These are phyloP conservation scores for Melanotaenia parkinsoni DNA, from an alignment of 2,797 vertebrate genomes.

Conservation along the genomic window DNA sequence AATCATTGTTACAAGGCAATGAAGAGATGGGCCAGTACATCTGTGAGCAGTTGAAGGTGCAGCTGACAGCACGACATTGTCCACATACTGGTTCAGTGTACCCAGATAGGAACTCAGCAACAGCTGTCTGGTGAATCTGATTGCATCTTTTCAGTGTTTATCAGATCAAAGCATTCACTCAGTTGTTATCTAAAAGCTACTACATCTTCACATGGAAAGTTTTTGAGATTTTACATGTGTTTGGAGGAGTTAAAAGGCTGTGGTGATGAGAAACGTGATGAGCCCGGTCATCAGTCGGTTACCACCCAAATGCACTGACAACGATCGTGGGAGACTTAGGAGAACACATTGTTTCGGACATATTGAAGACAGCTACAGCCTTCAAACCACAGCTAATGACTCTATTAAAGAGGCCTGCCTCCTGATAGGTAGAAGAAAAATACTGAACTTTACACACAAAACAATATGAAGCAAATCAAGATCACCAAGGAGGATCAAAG, in stretches of 20 bases:
- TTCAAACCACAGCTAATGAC: slow-evolving; percentile 70
- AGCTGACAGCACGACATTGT: slow-evolving; percentile 16
- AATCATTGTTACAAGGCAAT: slow-evolving; percentile 37
- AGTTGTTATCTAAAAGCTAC: slow-evolving; percentile 61
- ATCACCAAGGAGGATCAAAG: slow-evolving; percentile 80
- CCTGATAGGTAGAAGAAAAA: slow-evolving; percentile 44
- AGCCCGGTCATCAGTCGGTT: slow-evolving; percentile 26
- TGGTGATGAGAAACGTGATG: slow-evolving; percentile 41
- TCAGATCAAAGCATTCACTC: slow-evolving; percentile 62
- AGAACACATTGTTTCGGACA: slow-evolving; percentile 34
- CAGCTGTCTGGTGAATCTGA: slow-evolving; percentile 34
- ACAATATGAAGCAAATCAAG: slow-evolving; percentile 46
- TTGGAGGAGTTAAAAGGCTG: slow-evolving; percentile 21
- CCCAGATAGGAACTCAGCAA: slow-evolving; percentile 11
- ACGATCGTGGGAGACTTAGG: slow-evolving; percentile 55
- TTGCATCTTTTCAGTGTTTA: slow-evolving; percentile 52
- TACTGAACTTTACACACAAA: slow-evolving; percentile 31
- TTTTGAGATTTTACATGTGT: slow-evolving; percentile 54
- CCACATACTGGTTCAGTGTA: not conserved
- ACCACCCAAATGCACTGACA: slow-evolving; percentile 64
- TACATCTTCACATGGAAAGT: slow-evolving; percentile 47
- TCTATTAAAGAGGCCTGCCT: slow-evolving; percentile 56
- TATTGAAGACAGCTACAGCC: slow-evolving; percentile 51
- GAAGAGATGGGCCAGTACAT: slow-evolving; percentile 58
- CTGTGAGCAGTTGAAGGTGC: slow-evolving; percentile 66